Base-by-base conservation (phyloP, 2,113 vertebrate genomes). In the Glaucomys volans region DNA sequence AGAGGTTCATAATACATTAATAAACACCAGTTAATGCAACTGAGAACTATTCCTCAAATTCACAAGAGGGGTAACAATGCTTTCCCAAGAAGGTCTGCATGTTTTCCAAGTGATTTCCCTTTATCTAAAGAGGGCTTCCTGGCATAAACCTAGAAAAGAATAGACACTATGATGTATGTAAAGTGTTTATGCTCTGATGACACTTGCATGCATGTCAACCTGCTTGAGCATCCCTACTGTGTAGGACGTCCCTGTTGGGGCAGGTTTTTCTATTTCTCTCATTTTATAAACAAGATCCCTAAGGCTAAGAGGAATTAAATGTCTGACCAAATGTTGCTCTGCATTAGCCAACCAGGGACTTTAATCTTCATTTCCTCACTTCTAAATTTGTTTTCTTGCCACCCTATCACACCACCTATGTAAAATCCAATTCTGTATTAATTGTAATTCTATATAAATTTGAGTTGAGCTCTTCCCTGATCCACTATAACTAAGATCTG, bases 1-100 rank as follows among this genome's bases (percentile, higher is more conserved):
- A 85, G 71, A 90, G 90, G 95, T 91, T 95, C 95, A 93, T 84
- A 75, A 84, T 57, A 40, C 93, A 77, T 95, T 89, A 67, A 96
- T 93, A 96, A 94, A 96, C 16, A 74, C 62, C 75, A 44, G 86
- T 40, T 79, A 91, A 91, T 96, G 80, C 75, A 93, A 40, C 35
- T 24, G 50, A 93, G 93, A 81, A 12, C 83, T 62, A 11, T 18
- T 35, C 64, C 71, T 84, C 69, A 47, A 67, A n/a, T 85, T 86
- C 44, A 28, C 69, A 35, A 35, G 85, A 44, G 50, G 28, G 35
- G 42, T 28, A n/a, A 42, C 74, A 44, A 54, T 74, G 35, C 22
- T 84, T 67, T 69, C n/a, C 79, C 35, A 2, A 50, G 64, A 24
- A 82, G 64, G 18, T 1, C 28, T 84, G 40, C 22, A 0, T 80